A percentile compares a stretch with the other conserved stretches of the same genome.
Evolutionary conservation across 2,888 invertebrate species (phyloP).

Genomic region (Emmelina monodactyla): DNA sequence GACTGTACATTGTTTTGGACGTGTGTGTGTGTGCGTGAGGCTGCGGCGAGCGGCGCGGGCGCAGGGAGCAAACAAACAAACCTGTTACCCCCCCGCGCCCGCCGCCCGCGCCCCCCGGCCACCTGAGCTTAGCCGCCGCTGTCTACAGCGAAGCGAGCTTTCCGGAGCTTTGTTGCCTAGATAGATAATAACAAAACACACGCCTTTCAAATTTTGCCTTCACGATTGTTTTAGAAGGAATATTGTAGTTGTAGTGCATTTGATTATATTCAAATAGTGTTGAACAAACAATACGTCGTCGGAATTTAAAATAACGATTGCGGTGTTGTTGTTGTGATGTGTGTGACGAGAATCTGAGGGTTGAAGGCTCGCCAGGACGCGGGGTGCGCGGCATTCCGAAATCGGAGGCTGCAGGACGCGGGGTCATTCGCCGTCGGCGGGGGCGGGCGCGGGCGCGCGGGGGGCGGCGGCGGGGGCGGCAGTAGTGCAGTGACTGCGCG

Average conservation of each 20-base stretch:
- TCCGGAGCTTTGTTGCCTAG: too few relatives aligned
- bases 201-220: too few relatives aligned
- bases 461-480: constrained; percentile 18
- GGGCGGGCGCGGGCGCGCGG: constrained; percentile 12
- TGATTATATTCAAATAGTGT: too few relatives aligned
- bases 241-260: too few relatives aligned
- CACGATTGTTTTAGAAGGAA: too few relatives aligned
- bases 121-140: constrained; percentile 19
- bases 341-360: too few relatives aligned
- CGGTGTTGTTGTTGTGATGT: neutral
- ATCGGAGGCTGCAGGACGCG: constrained; percentile 1
- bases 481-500: constrained; percentile 24
- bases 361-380: too few relatives aligned
- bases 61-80: constrained; percentile 43
- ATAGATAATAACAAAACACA: too few relatives aligned
- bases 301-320: too few relatives aligned
- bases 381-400: too few relatives aligned
- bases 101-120: constrained; percentile 12
- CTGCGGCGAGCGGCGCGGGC: constrained; percentile 10
- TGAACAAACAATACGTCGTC: too few relatives aligned
- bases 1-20: too few relatives aligned
- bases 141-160: constrained; percentile 19
- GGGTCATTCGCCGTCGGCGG: constrained; percentile 13
- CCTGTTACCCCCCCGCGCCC: constrained; percentile 30
- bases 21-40: constrained; percentile 8